Conservation (phyloP, 2,888 invertebrate species). For the Bimastos eiseni region DNA sequence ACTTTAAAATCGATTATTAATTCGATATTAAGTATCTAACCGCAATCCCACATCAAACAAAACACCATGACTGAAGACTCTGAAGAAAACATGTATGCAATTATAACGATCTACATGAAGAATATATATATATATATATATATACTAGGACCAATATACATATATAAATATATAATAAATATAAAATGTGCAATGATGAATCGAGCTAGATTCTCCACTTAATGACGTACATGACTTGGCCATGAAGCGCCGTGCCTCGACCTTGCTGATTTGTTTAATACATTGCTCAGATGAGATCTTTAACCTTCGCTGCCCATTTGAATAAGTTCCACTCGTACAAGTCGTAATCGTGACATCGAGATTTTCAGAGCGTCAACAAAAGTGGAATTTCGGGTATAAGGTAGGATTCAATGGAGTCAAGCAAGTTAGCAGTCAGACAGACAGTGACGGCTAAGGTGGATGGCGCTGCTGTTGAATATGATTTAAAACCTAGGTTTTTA, state of each 20-base stretch:
- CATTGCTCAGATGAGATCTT: too few species aligned
- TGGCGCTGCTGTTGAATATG: too few species aligned
- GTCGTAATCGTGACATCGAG: too few species aligned
- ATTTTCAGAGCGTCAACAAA: too few species aligned
- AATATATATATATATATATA: conserved; percentile 24
- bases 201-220: neutral
- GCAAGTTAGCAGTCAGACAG: too few species aligned
- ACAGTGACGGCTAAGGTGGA: too few species aligned
- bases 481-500: too few species aligned
- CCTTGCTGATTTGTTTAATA: too few species aligned
- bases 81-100: neutral
- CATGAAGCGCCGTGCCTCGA: neutral
- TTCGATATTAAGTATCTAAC: neutral
- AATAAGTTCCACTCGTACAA: too few species aligned
- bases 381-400: too few species aligned
- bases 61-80: neutral
- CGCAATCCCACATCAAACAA: neutral
- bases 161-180: conserved; percentile 27
- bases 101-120: neutral
- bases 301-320: too few species aligned
- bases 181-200: neutral
- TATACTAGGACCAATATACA: neutral
- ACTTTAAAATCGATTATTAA: conserved; percentile 2
- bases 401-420: too few species aligned
- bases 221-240: neutral